Base-by-base conservation (phyloP, 2,113 vertebrate genomes). In the Bettongia penicillata region DNA sequence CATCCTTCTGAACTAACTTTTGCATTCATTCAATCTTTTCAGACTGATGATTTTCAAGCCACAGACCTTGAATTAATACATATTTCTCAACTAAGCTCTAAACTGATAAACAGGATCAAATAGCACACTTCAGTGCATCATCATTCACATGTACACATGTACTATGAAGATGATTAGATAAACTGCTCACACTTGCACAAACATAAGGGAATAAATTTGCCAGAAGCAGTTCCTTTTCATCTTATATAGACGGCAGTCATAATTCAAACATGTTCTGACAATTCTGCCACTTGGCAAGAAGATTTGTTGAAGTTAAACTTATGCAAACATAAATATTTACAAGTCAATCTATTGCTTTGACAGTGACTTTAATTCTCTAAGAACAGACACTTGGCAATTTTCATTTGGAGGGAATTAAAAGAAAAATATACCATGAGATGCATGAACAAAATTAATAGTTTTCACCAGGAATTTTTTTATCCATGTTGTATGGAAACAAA, bases 321-420 rank as follows among this genome's bases (percentile, higher is more conserved):
- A 97, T 7, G 43, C 68, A 98, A 97, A 98, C 96, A 96, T 89
- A 93, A 97, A 95, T 92, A 94, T 53, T 96, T 97, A 8, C 52
- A 97, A 96, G 97, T 95, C 97, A 95, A 97, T 97, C 94, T 97
- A 97, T 53, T 98, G 92, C 96, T 96, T 90, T 98, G 91, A 97
- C 95, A 97, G 93, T 95, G 57, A 47, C 51, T 96, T 97, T 97
- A 93, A 84, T 11, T 94, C 51, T 96, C n/a, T 49, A 93, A 51
- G 50, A 97, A 90, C 8, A 61, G 37, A 0, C 0, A 94, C 53
- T 97, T 94, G 90, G 90, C 68, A 97, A 19, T 91, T 98, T 91
- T 91, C 96, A 22, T 95, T 91, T 94, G 51, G 97, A 97, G 91
- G 31, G 95, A 95, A 95, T 92, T 90, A 92, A 92, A 57, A 2